Evolutionary conservation across 2,888 invertebrate species (phyloP).

Genomic region (Sympetrum striolatum): DNA sequence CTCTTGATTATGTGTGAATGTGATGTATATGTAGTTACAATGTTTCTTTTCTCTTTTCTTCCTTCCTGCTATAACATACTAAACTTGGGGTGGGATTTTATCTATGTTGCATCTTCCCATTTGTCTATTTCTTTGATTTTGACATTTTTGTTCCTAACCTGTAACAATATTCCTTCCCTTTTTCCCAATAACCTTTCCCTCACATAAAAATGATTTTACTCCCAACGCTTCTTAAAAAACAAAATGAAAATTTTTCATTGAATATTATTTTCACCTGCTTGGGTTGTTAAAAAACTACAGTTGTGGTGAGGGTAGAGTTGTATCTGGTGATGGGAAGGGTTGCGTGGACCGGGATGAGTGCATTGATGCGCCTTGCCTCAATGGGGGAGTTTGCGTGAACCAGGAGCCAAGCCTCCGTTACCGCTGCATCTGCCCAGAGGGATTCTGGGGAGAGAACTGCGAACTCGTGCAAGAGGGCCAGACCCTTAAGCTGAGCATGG

Average conservation of each 20-base stretch:
- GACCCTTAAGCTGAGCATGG: conserved; percentile 94
- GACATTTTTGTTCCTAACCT: conserved; percentile 39
- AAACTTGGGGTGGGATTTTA: conserved; percentile 1
- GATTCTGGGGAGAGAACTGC: conserved; percentile 94
- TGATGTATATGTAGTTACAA: background rate
- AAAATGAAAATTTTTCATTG: background rate
- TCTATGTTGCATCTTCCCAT: background rate
- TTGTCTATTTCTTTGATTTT: conserved; percentile 25
- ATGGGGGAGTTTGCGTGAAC: conserved; percentile 92
- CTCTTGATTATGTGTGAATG: background rate
- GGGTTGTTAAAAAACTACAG: conserved; percentile 61
- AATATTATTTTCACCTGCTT: background rate
- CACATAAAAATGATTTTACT: background rate
- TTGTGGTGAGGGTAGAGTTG: conserved; percentile 92
- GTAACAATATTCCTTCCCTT: conserved; percentile 32
- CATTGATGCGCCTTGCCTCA: conserved; percentile 90
- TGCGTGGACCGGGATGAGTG: conserved; percentile 97
- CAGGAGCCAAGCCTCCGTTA: conserved; percentile 85
- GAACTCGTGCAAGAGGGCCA: conserved; percentile 93
- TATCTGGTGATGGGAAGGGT: conserved; percentile 88
- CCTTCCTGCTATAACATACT: conserved; percentile 7
- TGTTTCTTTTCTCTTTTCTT: conserved; percentile 25
- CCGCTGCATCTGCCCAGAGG: conserved; percentile 89
- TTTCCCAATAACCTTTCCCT: background rate
- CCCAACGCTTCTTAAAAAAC: background rate